Evolutionary conservation across 2,888 invertebrate species (phyloP), one percentile per base, ranked within the genome.

Genomic region (Tholera decimalis): DNA sequence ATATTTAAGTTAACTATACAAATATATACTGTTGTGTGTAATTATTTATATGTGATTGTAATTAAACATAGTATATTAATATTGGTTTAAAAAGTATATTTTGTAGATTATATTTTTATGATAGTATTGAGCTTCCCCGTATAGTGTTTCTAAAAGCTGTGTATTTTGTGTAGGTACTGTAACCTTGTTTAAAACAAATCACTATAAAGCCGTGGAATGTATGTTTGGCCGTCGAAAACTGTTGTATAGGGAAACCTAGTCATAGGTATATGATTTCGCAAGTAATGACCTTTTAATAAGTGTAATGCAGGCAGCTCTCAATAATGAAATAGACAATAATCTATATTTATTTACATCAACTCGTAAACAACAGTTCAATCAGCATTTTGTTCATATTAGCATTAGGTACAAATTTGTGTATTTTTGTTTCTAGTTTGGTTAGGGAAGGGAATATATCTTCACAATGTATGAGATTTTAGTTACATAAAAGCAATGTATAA

Each of bases 11-110:
- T 73, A 46, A 65, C 15, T 51, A 43, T 74, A 68, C 60, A 50
- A 65, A 60, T 67, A 63, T 60, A 55, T 81, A 50, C n/a, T 50
- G 53, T 65, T 76, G 71, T 82, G 70, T 82, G 59, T 81, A 65
- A 53, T 57, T 59, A 65, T 75, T 75, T 70, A 70, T 56, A 65
- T 65, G 53, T 49, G 59, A 58, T 79, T 58, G 47, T 43, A 54
- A 76, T 71, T 69, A 44, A 60, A 54, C 8, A 51, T 51, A 54
- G 58, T 68, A 66, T 53, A 59, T 57, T 18, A 18, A 49, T 58
- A 46, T 41, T 39, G 13, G 57, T 30, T 28, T 47, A 30, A 44
- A 72, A 44, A 71, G 53, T 73, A 74, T 62, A 57, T 73, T 73
- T 69, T 50, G 47, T 73, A 71, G 57, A 56, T 22, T 20, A 77